Conservation (phyloP, 2,113 vertebrate genomes). For the Cyprinodon tularosa region DNA sequence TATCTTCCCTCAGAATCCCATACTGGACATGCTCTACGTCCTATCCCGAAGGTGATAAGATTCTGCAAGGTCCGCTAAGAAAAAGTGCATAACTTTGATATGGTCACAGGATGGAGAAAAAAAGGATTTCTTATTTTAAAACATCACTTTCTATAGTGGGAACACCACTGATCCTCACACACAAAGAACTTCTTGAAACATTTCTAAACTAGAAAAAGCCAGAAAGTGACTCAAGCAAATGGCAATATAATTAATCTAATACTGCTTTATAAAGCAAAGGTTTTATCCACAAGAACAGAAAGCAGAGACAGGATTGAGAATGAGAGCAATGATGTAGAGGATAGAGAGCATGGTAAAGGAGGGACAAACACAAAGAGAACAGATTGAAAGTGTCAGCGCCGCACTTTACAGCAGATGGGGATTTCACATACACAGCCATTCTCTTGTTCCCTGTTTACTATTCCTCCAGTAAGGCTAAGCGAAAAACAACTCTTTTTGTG, state of each 20-base stretch:
- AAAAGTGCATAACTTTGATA: constrained; percentile 38
- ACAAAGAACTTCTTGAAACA: constrained; percentile 32
- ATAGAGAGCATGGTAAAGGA: constrained; percentile 28
- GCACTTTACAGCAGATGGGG: constrained; percentile 73
- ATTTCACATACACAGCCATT: constrained; percentile 64
- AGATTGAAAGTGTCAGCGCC: constrained; percentile 73
- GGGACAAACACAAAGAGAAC: constrained; percentile 46
- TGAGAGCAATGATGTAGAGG: constrained; percentile 49
- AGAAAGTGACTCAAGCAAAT: constrained; percentile 32
- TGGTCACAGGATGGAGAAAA: constrained; percentile 34
- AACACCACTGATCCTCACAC: not conserved
- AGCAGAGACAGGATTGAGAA: constrained; percentile 53
- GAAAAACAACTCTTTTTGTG: constrained; percentile 58
- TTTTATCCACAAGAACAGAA: constrained; percentile 51
- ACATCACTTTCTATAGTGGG: constrained; percentile 18
- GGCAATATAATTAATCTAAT: constrained; percentile 37
- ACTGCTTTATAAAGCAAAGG: constrained; percentile 44
- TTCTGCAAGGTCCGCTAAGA: constrained; percentile 37
- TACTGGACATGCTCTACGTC: too few species aligned
- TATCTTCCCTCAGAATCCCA: too few species aligned
- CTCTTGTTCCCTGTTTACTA: constrained; percentile 67
- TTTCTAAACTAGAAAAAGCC: constrained; percentile 31
- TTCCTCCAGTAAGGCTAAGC: constrained; percentile 66
- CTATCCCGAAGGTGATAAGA: not conserved
- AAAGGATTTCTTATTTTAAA: constrained; percentile 23